Conservation (phyloP, 2,113 vertebrate species). For the Dipodomys spectabilis region DNA sequence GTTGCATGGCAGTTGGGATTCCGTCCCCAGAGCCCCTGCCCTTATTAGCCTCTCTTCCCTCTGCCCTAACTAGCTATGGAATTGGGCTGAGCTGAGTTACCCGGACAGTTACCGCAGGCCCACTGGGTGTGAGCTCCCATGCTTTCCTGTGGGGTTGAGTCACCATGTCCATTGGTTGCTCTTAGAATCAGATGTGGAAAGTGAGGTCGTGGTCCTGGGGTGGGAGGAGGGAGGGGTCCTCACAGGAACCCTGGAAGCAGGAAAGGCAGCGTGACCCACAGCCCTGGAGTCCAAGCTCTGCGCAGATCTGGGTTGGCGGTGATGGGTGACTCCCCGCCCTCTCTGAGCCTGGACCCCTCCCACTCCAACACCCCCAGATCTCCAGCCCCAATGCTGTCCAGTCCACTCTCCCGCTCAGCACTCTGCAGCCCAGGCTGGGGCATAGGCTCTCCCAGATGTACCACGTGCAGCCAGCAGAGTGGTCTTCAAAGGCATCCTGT, state of each 20-base stretch:
- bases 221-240: background rate
- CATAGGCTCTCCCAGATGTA: too few relatives aligned
- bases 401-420: background rate
- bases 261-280: background rate
- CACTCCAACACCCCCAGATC: background rate
- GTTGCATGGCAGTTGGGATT: background rate
- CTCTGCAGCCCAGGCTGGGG: background rate
- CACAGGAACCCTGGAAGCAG: background rate
- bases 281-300: fast-evolving
- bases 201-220: background rate
- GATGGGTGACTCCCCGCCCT: background rate
- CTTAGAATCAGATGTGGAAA: background rate
- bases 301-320: background rate
- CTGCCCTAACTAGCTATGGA: background rate
- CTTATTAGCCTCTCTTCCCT: background rate
- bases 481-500: slow-evolving; percentile 2
- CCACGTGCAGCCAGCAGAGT: background rate
- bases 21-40: background rate
- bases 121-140: background rate
- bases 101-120: background rate
- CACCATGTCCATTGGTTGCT: background rate
- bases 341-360: background rate
- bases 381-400: background rate
- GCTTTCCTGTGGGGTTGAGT: background rate
- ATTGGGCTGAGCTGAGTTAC: slow-evolving; percentile 45